These are phyloP conservation scores for Tuberolachnus salignus DNA, from an alignment of 2,888 invertebrate genomes.

Conservation along the genomic window DNA sequence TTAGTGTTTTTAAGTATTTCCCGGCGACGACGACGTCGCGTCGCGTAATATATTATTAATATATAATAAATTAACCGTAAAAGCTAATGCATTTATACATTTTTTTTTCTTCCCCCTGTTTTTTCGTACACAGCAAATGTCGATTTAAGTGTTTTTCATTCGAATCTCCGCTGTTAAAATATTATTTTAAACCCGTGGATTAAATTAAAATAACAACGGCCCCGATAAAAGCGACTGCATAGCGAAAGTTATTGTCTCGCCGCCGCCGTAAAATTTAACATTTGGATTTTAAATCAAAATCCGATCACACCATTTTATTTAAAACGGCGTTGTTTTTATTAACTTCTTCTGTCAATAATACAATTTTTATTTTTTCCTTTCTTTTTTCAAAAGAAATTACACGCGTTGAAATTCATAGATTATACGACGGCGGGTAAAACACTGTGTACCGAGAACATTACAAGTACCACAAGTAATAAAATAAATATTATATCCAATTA, in stretches of 20 bases:
- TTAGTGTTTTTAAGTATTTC: background rate
- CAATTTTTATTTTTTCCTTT: too few species aligned
- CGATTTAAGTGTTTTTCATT: slow-evolving; percentile 28
- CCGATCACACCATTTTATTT: background rate
- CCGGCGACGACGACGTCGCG: background rate
- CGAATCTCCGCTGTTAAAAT: slow-evolving; percentile 4
- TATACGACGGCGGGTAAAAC: background rate
- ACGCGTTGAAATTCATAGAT: background rate
- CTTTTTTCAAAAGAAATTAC: too few species aligned
- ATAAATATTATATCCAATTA: too few species aligned
- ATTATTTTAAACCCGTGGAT: slow-evolving; percentile 22
- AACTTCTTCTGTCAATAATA: slow-evolving; percentile 2
- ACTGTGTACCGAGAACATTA: background rate
- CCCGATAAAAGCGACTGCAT: background rate
- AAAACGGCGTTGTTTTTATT: slow-evolving; percentile 8
- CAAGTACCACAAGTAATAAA: background rate
- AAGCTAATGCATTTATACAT: slow-evolving; percentile 12
- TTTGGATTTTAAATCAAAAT: slow-evolving; percentile 29
- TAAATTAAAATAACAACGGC: slow-evolving; percentile 37
- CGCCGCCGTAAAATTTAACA: slow-evolving; percentile 14
- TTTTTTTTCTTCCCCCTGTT: background rate
- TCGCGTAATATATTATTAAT: background rate
- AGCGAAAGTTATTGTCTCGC: background rate
- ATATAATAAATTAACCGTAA: slow-evolving; percentile 13
- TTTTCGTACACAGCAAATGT: background rate